Conservation (phyloP, 37 sponge, comb jelly and placozoan species). For the Geodia barretti region DNA sequence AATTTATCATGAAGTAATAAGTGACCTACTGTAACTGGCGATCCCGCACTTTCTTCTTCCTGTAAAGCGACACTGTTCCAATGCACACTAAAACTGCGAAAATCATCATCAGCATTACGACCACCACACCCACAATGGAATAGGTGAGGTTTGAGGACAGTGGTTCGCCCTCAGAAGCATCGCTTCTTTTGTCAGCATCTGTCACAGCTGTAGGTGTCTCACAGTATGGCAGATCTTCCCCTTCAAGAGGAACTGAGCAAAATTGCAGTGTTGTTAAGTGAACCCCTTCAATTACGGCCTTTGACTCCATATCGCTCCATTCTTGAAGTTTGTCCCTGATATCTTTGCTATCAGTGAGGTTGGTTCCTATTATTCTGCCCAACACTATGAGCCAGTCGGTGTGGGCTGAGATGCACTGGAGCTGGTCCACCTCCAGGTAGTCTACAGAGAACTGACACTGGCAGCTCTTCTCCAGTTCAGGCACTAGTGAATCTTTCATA, state of each 20-base stretch:
- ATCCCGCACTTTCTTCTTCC: not conserved
- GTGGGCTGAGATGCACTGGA: not conserved
- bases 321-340: not conserved
- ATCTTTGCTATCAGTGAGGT: not conserved
- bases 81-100: not conserved
- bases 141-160: not conserved
- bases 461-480: not conserved
- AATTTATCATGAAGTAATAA: not conserved
- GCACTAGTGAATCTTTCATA: not conserved
- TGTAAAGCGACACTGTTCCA: not conserved
- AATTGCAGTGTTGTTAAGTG: not conserved
- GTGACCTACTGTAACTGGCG: not conserved
- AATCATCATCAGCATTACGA: not conserved
- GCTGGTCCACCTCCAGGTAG: not conserved
- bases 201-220: not conserved
- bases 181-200: too few relatives aligned
- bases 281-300: not conserved
- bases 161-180: not conserved
- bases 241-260: not conserved
- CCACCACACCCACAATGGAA: not conserved
- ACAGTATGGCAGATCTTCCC: not conserved
- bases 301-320: not conserved
- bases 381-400: not conserved
- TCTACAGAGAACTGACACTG: not conserved
- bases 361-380: not conserved